A percentile compares a stretch with the other conserved stretches of the same genome.
phyloP scores from a whole-genome alignment of 2,113 vertebrate genomes.

The Semnornis frantzii region DNA sequence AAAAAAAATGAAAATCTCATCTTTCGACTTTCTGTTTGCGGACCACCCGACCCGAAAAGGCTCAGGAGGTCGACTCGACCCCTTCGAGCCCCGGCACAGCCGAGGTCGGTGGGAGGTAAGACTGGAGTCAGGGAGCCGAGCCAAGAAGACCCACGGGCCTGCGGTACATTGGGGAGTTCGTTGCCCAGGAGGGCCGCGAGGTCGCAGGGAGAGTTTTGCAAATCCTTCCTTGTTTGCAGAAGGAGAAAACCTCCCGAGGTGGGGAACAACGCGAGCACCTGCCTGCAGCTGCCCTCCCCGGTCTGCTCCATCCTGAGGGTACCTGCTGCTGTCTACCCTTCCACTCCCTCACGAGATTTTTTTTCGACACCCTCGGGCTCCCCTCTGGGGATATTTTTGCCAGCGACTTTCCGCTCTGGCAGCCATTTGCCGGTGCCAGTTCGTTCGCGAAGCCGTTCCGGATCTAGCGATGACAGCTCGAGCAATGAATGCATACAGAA shows the following conservation, averaged over 20 bases:
- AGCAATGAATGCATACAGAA: conserved; percentile 42
- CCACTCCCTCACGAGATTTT: not conserved
- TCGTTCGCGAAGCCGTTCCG: not conserved
- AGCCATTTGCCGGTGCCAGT: conserved; percentile 14
- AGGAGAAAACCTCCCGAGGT: not conserved
- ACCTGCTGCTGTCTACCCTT: not conserved
- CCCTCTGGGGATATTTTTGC: not conserved
- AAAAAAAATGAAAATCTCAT: not conserved
- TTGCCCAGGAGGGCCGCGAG: not conserved
- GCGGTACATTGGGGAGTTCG: not conserved
- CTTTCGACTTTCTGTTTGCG: not conserved
- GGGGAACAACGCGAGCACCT: not conserved
- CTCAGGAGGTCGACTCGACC: not conserved
- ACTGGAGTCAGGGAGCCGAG: not conserved
- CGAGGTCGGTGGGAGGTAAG: not conserved
- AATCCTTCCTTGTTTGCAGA: not conserved
- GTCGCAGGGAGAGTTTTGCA: not conserved
- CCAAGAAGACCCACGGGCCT: not conserved
- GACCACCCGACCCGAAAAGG: not conserved
- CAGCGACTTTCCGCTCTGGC: not conserved
- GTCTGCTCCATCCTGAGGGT: not conserved
- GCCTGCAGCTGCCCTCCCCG: not conserved
- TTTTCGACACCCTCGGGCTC: not conserved
- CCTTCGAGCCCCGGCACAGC: not conserved
- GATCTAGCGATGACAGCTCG: conserved; percentile 54